Percentiles rank a stretch among this genome's conserved stretches.
phyloP scores from a whole-genome alignment of 2,888 invertebrate species.

The Xylophagus ater region DNA sequence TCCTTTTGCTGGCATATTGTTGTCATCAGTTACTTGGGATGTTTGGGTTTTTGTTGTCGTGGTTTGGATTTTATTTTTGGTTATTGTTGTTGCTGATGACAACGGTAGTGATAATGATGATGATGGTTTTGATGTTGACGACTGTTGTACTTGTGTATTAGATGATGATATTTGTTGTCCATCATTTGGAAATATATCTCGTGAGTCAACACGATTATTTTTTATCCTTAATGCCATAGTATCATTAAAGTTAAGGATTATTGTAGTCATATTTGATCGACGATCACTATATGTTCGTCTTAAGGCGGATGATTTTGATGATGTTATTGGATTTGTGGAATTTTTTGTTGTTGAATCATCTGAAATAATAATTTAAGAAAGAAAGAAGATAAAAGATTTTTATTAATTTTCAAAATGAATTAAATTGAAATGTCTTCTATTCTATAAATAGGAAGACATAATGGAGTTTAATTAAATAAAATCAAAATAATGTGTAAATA shows the following conservation, averaged over 20 bases:
- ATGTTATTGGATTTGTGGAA: background rate
- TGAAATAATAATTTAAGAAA: too few relatives aligned
- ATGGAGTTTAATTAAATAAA: too few relatives aligned
- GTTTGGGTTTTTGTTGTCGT: background rate
- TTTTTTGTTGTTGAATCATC: background rate
- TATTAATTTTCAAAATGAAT: too few relatives aligned
- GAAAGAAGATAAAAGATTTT: too few relatives aligned
- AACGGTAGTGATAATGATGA: slow-evolving; percentile 41
- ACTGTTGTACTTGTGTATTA: slow-evolving; percentile 10
- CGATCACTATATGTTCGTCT: slow-evolving; percentile 40
- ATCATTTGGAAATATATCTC: slow-evolving; percentile 47
- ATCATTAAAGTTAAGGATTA: slow-evolving; percentile 48
- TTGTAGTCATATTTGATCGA: slow-evolving; percentile 31
- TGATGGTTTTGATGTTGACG: slow-evolving; percentile 37
- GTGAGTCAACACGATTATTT: slow-evolving; percentile 48
- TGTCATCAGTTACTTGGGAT: background rate
- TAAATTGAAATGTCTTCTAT: too few relatives aligned
- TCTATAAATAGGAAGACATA: too few relatives aligned
- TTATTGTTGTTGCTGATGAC: too few relatives aligned
- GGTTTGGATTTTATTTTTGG: too few relatives aligned
- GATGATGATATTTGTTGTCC: slow-evolving; percentile 5
- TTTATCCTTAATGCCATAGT: slow-evolving; percentile 71
- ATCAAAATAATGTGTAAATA: too few relatives aligned
- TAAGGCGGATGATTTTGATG: slow-evolving; percentile 17
- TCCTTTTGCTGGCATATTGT: background rate